A percentile compares a stretch with the other conserved stretches of the same genome.
These are phyloP conservation scores for Cottus gobio DNA, from an alignment of 2,113 vertebrate species.

Conservation along the genomic window DNA sequence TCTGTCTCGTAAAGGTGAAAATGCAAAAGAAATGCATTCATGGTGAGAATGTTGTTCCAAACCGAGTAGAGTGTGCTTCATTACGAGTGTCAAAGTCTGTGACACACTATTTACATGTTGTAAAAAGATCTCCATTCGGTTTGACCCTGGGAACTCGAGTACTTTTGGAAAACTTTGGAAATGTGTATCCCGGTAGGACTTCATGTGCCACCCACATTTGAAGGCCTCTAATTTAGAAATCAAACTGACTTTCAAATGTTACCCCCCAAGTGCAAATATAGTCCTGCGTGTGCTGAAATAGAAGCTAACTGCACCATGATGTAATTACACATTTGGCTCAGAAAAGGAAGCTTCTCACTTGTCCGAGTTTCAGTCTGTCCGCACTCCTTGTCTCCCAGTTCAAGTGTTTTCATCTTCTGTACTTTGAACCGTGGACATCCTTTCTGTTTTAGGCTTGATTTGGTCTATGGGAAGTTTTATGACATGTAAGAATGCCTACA, in stretches of 20 bases:
- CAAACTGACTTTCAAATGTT: conserved; percentile 60
- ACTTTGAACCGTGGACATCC: background rate
- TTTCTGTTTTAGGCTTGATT: background rate
- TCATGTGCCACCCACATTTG: conserved; percentile 62
- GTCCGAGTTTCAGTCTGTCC: background rate
- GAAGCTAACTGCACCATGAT: conserved; percentile 61
- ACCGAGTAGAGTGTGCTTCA: background rate
- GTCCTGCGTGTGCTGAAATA: conserved; percentile 59
- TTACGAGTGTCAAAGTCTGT: background rate
- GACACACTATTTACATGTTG: background rate
- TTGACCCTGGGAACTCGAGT: conserved; percentile 53
- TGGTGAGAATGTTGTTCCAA: background rate
- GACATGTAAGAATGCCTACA: background rate
- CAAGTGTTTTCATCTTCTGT: background rate
- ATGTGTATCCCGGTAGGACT: conserved; percentile 47
- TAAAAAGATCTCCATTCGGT: conserved; percentile 6
- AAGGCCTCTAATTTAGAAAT: conserved; percentile 75
- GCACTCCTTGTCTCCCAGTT: background rate
- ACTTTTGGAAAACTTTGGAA: conserved; percentile 23
- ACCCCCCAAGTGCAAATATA: conserved; percentile 68
- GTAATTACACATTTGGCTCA: conserved; percentile 63
- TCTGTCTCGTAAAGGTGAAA: background rate
- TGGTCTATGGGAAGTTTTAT: background rate
- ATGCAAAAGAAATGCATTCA: background rate
- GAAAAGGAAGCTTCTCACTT: conserved; percentile 47